Base-by-base conservation (phyloP, 2,113 vertebrate genomes). In the Rhineura floridana region DNA sequence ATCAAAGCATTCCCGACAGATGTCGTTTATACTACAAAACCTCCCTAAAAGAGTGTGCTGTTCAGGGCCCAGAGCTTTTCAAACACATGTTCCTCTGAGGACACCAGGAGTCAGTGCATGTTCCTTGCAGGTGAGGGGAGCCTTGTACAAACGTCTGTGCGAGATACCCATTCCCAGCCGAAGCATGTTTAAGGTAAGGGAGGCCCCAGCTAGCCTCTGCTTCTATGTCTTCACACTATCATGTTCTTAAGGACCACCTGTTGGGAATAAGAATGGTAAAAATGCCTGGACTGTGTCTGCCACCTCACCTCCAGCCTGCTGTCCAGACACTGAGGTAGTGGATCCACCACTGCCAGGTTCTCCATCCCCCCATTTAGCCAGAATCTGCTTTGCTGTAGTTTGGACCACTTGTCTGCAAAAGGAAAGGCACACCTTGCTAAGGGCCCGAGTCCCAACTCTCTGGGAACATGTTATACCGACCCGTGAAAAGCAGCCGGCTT, bases 181-280 rank as follows among this genome's bases (percentile, higher is more conserved):
- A 15, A 62, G 85, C 91, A 65, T 81, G 55, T 81, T 87, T 62
- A 70, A 88, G 91, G 95, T 96, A 79, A 93, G 95, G 82, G 30
- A 23, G 46, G 25, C 30, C 44, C 33, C 7, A 4, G 73, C 42
- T 33, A 52, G 3, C 19, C 25, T 17, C 23, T 7, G 46, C 1
- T 55, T 39, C 77, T 39, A 19, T n/a, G 52, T n/a, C 36, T 81
- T 12, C 50, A 19, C 6, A 1, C 39, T 13, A 36, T 2, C 8
- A 1, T 0, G 21, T 23, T 13, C 1, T 8, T 6, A 23, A 65
- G 63, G 28, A 23, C 63, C 55, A 17, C 55, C 17, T n/a, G 19
- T 23, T 30, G 65, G 65, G 25, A 67, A 67, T 10, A 23, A 36
- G 15, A 30, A 33, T 25, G 69, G 36, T 13, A 36, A 36, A 39